Percentiles rank a stretch among this genome's conserved stretches.
phyloP scores from a whole-genome alignment of 2,888 invertebrate genomes.

The Carcina quercana region DNA sequence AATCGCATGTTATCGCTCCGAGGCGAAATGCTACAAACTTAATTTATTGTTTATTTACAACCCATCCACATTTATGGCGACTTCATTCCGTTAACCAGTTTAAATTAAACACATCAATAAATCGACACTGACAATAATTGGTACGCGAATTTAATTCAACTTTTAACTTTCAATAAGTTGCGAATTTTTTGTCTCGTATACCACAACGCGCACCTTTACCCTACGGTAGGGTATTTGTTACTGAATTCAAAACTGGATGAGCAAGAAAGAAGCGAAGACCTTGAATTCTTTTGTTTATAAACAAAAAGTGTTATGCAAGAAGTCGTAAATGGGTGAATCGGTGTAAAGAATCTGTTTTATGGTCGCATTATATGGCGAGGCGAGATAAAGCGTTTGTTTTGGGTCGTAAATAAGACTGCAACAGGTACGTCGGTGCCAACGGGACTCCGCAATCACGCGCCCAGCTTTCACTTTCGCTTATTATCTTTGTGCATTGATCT shows the following conservation, averaged over 20 bases:
- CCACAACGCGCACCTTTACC: constrained; percentile 29
- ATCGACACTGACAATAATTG: constrained; percentile 29
- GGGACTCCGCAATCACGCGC: constrained; percentile 64
- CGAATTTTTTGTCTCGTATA: constrained; percentile 12
- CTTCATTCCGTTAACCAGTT: constrained; percentile 20
- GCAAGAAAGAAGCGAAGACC: constrained; percentile 44
- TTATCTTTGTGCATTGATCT: constrained; percentile 58
- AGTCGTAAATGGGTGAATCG: constrained; percentile 47
- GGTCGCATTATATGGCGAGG: constrained; percentile 63
- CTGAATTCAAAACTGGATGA: constrained; percentile 36
- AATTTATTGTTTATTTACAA: constrained; percentile 41
- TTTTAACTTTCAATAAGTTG: constrained; percentile 21
- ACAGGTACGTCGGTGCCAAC: constrained; percentile 69
- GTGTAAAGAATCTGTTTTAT: constrained; percentile 62
- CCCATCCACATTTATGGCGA: constrained; percentile 30
- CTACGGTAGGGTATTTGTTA: constrained; percentile 37
- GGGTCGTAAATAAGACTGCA: constrained; percentile 73
- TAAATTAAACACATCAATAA: constrained; percentile 30
- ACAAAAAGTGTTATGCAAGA: constrained; percentile 70
- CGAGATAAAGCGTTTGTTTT: constrained; percentile 73
- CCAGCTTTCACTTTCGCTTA: constrained; percentile 63
- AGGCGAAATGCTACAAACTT: constrained; percentile 23
- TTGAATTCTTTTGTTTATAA: constrained; percentile 70
- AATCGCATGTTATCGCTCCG: constrained; percentile 27
- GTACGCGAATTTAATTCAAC: constrained; percentile 34